phyloP scores from a whole-genome alignment of 2,797 vertebrate species.

The Gallinago nigripennis region DNA sequence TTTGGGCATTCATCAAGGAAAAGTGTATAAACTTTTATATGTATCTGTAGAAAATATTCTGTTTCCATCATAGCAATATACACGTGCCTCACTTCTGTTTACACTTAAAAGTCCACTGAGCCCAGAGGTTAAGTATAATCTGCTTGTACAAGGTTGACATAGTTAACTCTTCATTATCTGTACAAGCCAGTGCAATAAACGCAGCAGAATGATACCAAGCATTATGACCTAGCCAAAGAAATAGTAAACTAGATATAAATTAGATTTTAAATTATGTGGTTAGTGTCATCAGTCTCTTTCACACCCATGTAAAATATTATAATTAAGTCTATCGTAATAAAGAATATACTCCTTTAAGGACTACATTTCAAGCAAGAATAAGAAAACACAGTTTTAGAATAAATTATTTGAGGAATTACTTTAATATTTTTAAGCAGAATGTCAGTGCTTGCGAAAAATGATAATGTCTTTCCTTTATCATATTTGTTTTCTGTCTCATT shows the following conservation, averaged over 20 bases:
- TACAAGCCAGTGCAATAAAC: not conserved
- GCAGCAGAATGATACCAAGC: not conserved
- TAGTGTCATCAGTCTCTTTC: not conserved
- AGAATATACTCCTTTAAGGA: not conserved
- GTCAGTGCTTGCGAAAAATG: not conserved
- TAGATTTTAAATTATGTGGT: not conserved
- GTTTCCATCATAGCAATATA: not conserved
- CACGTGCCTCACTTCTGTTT: not conserved
- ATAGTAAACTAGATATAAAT: not conserved
- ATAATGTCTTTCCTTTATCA: not conserved
- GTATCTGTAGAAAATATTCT: not conserved
- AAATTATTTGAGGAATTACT: not conserved
- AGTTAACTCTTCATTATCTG: not conserved
- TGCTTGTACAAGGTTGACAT: not conserved
- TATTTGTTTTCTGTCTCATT: not conserved
- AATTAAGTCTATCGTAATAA: not conserved
- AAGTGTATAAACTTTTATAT: not conserved
- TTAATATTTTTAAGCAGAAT: not conserved
- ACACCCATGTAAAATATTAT: not conserved
- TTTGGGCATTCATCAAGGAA: not conserved
- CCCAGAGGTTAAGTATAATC: not conserved
- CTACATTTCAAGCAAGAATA: not conserved
- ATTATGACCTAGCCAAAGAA: not conserved
- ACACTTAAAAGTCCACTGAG: not conserved
- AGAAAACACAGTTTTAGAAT: not conserved